Evolutionary conservation across 2,888 invertebrate genomes (phyloP).

Genomic region (Stenodera caucasica): DNA sequence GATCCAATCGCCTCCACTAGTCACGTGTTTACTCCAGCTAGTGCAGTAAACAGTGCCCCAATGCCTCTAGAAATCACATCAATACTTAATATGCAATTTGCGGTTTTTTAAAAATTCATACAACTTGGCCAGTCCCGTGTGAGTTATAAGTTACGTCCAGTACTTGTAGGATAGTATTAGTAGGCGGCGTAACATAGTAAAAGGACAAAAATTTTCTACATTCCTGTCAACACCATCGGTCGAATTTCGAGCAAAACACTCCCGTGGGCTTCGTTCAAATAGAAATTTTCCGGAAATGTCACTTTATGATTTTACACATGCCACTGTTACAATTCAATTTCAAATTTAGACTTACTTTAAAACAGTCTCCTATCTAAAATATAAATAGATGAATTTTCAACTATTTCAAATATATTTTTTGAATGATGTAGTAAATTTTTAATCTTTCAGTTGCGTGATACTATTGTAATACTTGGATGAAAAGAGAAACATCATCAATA

Average conservation of each 20-base stretch:
- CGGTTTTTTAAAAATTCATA: conserved; percentile 48
- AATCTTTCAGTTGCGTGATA: conserved; percentile 9
- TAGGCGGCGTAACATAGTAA: background rate
- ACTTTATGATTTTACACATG: background rate
- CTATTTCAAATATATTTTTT: background rate
- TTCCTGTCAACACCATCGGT: background rate
- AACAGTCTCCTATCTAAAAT: too few relatives aligned
- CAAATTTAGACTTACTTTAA: background rate
- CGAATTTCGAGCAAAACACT: background rate
- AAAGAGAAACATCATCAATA: conserved; percentile 15
- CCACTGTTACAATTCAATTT: background rate
- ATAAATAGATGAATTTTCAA: background rate
- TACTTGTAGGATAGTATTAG: background rate
- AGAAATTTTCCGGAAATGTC: background rate
- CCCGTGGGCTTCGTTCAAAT: background rate
- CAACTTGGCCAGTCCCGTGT: conserved; percentile 38
- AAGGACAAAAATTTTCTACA: background rate
- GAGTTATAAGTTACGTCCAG: conserved; percentile 36
- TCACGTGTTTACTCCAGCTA: conserved; percentile 30
- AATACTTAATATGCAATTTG: conserved; percentile 52
- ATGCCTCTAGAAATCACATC: conserved; percentile 48
- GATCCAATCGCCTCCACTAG: conserved; percentile 34
- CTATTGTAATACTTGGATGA: too few relatives aligned
- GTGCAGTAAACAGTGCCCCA: conserved; percentile 35
- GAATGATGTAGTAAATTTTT: background rate